These are phyloP conservation scores for Spongilla lacustris DNA, from an alignment of 37 sponge, comb jelly and placozoan species.

Conservation along the genomic window DNA sequence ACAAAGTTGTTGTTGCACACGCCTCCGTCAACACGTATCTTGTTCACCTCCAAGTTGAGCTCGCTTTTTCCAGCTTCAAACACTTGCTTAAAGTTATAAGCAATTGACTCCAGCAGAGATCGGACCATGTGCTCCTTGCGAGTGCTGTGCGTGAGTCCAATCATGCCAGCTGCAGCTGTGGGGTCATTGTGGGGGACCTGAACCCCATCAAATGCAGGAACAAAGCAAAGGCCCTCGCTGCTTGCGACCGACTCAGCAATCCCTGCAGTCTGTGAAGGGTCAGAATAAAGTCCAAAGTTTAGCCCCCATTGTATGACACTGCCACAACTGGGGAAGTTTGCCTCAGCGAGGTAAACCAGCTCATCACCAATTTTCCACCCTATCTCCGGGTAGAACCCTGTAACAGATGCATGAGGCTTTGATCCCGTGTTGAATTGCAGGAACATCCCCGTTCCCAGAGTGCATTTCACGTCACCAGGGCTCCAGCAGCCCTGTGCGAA, in stretches of 20 bases:
- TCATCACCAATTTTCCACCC: constrained; percentile 92
- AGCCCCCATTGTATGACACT: constrained; percentile 93
- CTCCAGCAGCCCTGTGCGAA: constrained; percentile 95
- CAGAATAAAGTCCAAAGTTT: constrained; percentile 67
- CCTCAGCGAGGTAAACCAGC: constrained; percentile 82
- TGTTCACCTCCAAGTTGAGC: constrained; percentile 23
- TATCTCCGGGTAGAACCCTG: constrained; percentile 86
- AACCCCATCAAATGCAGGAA: constrained; percentile 89
- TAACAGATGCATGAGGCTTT: constrained; percentile 78
- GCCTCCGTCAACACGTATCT: constrained; percentile 81
- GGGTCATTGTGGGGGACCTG: constrained; percentile 89
- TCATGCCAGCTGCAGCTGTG: constrained; percentile 52
- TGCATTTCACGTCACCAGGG: constrained; percentile 82
- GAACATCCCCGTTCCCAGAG: constrained; percentile 92
- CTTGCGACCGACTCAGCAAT: constrained; percentile 61
- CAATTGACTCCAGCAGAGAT: constrained; percentile 86
- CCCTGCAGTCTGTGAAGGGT: constrained; percentile 57
- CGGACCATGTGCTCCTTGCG: constrained; percentile 68
- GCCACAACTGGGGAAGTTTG: constrained; percentile 84
- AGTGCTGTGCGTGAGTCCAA: constrained; percentile 79
- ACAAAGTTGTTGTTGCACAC: constrained; percentile 75
- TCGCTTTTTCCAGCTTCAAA: constrained; percentile 39
- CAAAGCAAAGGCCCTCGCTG: constrained; percentile 78
- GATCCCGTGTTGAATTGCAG: constrained; percentile 81
- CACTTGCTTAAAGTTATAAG: constrained; percentile 71